Evolutionary conservation across 2,888 invertebrate species (phyloP), one percentile per base, ranked within the genome.

Genomic region (Drosophila kuntzei): DNA sequence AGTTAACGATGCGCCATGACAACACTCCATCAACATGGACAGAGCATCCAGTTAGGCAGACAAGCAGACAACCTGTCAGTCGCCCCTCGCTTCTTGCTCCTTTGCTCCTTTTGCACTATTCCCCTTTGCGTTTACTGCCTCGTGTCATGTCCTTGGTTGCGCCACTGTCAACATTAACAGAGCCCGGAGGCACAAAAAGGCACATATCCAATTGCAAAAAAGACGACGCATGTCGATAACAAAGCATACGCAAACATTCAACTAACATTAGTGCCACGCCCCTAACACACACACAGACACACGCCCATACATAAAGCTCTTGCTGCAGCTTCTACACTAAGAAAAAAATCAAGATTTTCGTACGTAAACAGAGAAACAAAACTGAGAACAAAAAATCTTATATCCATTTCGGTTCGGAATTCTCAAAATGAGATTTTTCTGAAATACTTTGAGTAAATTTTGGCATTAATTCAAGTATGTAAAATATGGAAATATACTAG

Each of bases 261-360:
- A 77, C 83, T 79, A 71, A 81, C 83, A 83, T 81, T 76, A 84
- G 79, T 67, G 84, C 66, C 79, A 86, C 84, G 83, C 83, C 82
- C 68, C 65, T 60, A 47, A 53, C 47, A 51, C 20, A 44, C 58
- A 61, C 55, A 64, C 22, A 50, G 29, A 27, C 64, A 59, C 37
- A 11, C 9, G 7, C 39, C 43, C 14, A 25, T 53, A 57, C 27
- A n/a, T 2, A 27, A 47, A 62, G 59, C 20, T 53, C 41, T 41
- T 14, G 46, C 39, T 59, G 55, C 71, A 59, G 49, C 71, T 67
- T 71, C 47, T 39, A 61, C 79, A 65, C n/a, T n/a, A n/a, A n/a
- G n/a, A n/a, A n/a, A n/a, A n/a, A n/a, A n/a, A n/a, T n/a, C n/a
- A n/a, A n/a, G n/a, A n/a, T n/a, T n/a, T n/a, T n/a, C n/a, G n/a